Conservation (phyloP, 2,797 vertebrate species). For the Xenops minutus region DNA sequence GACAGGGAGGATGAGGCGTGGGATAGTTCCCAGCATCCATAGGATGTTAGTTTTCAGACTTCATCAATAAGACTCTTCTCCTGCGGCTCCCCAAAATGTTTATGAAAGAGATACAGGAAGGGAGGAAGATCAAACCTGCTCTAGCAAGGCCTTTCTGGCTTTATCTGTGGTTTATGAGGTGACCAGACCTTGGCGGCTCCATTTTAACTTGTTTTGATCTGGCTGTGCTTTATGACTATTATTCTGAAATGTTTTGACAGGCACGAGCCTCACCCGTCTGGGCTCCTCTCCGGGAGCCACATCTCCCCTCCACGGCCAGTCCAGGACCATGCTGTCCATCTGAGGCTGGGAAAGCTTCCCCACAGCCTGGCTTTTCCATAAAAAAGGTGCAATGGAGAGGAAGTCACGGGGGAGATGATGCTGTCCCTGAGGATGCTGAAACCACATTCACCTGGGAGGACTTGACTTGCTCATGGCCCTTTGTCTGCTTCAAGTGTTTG, state of each 20-base stretch:
- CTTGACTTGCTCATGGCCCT: not conserved
- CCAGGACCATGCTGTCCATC: not conserved
- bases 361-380: rapidly evolving
- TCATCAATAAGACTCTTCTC: conserved; percentile 48
- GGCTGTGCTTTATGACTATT: conserved; percentile 56
- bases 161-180: conserved; percentile 73
- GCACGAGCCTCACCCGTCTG: conserved; percentile 14
- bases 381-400: not conserved
- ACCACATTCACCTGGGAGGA: rapidly evolving
- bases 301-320: not conserved
- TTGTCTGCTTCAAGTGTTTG: not conserved
- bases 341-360: rapidly evolving
- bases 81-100: conserved; percentile 38
- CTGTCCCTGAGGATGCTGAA: not conserved
- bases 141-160: not conserved
- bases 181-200: conserved; percentile 54
- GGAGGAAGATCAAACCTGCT: conserved; percentile 68
- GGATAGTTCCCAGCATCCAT: conserved; percentile 26
- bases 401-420: rapidly evolving
- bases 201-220: conserved; percentile 66
- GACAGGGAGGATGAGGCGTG: not conserved
- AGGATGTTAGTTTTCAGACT: conserved; percentile 41
- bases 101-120: conserved; percentile 65
- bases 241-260: conserved; percentile 70
- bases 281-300: not conserved